phyloP scores from a whole-genome alignment of 2,113 vertebrate species.

The Zosterops japonicus region DNA sequence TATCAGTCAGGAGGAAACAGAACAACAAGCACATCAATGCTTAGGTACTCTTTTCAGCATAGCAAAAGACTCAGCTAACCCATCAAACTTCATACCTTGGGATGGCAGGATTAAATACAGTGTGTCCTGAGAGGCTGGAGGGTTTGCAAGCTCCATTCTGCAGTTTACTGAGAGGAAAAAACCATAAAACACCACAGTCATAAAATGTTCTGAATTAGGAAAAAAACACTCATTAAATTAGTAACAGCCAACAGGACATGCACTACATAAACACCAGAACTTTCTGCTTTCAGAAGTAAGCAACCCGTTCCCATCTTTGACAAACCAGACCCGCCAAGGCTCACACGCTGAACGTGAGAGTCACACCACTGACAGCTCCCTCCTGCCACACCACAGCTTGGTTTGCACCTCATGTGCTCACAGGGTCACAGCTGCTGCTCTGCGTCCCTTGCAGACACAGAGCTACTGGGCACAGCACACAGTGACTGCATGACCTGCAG shows the following conservation, averaged over 20 bases:
- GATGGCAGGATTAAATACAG: not conserved
- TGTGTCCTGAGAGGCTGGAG: not conserved
- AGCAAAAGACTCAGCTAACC: not conserved
- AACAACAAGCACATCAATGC: not conserved
- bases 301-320: not conserved
- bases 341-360: rapidly evolving
- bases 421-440: not conserved
- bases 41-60: not conserved
- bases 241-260: not conserved
- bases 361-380: not conserved
- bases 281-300: not conserved
- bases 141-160: not conserved
- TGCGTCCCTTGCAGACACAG: not conserved
- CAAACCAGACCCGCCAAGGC: not conserved
- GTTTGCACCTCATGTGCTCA: not conserved
- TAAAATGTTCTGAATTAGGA: not conserved
- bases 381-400: not conserved
- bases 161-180: not conserved
- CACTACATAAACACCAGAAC: not conserved
- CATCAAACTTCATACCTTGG: not conserved
- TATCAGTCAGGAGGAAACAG: slow-evolving; percentile 4
- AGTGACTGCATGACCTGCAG: rapidly evolving
- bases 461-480: not conserved
- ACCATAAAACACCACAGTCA: not conserved
- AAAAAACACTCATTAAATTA: not conserved